Evolutionary conservation across 2,888 invertebrate genomes (phyloP), one percentile per base, ranked within the genome.

Genomic region (Lomographa bimaculata): DNA sequence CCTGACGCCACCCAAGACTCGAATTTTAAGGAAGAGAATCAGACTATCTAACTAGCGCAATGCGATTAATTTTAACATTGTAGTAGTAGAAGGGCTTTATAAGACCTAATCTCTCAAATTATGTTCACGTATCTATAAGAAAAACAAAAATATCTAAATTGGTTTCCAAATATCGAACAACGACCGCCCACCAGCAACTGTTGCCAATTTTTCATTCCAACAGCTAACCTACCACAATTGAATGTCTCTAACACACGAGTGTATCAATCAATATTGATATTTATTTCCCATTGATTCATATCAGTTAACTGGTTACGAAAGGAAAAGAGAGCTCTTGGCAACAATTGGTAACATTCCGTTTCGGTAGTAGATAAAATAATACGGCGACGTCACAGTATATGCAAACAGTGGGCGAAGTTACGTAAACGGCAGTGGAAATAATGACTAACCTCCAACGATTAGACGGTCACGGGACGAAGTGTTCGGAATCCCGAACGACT

Each of bases 401-500:
- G 18, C 25, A 28, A 28, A 37, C 28, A 32, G 36, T 36, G 18
- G 29, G 18, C 16, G 19, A 41, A 25, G 34, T 73, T 75, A 64
- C 52, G 54, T 59, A 71, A 74, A 27, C 10, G 14, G 11, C 8
- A 7, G 12, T 14, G 14, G 14, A 4, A 3, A 14, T 2, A 14
- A 59, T 64, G 57, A 66, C 46, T 64, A 64, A 67, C 62, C 58
- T 62, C 59, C 50, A 44, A 39, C 38, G 34, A 28, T 25, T 36
- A 17, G 36, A 48, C 59, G 49, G 66, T 71, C 74, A 77, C 72
- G 69, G 54, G 75, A 72, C 51, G 33, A 28, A 3, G 14, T 14
- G 14, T 14, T 3, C 14, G 2, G 4, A 25, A 30, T 24, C 41
- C 34, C 41, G 25, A 35, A 41, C 30, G 4, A 9, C 14, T 14